phyloP scores from a whole-genome alignment of 2,888 invertebrate species.

The Melanostoma mellinum region DNA sequence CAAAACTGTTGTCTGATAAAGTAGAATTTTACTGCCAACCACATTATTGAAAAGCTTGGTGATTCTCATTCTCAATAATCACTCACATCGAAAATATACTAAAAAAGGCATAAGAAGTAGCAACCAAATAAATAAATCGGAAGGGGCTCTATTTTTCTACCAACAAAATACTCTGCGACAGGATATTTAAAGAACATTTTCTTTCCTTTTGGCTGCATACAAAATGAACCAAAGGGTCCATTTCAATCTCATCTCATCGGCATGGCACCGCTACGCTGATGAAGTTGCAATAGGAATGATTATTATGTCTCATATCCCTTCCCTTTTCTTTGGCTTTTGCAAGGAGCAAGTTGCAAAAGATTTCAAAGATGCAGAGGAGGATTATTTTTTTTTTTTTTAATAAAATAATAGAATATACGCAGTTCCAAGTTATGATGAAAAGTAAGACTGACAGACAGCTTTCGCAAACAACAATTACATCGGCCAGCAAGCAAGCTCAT shows the following conservation, averaged over 20 bases:
- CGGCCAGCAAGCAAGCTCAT: conserved; percentile 33
- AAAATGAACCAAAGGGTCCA: conserved; percentile 45
- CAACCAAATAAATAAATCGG: too few relatives aligned
- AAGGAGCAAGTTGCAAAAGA: too few relatives aligned
- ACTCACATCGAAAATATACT: too few relatives aligned
- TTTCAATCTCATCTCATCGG: not conserved
- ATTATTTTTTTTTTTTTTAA: conserved; percentile 15
- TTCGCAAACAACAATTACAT: conserved; percentile 18
- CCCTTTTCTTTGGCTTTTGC: too few relatives aligned
- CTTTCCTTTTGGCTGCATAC: conserved; percentile 9
- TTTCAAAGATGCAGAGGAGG: too few relatives aligned
- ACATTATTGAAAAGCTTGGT: too few relatives aligned
- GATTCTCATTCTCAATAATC: too few relatives aligned
- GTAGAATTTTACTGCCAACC: too few relatives aligned
- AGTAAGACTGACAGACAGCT: not conserved
- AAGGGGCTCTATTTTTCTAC: too few relatives aligned
- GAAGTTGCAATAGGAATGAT: conserved; percentile 45
- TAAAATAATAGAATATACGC: conserved; percentile 38
- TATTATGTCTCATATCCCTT: conserved; percentile 40
- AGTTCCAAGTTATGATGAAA: conserved; percentile 37
- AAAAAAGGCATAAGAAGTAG: too few relatives aligned
- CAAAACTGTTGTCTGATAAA: too few relatives aligned
- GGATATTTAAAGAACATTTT: too few relatives aligned
- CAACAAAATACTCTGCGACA: conserved; percentile 3
- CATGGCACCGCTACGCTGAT: conserved; percentile 12